Evolutionary conservation across 2,888 invertebrate genomes (phyloP).

Genomic region (Rhingia rostrata): DNA sequence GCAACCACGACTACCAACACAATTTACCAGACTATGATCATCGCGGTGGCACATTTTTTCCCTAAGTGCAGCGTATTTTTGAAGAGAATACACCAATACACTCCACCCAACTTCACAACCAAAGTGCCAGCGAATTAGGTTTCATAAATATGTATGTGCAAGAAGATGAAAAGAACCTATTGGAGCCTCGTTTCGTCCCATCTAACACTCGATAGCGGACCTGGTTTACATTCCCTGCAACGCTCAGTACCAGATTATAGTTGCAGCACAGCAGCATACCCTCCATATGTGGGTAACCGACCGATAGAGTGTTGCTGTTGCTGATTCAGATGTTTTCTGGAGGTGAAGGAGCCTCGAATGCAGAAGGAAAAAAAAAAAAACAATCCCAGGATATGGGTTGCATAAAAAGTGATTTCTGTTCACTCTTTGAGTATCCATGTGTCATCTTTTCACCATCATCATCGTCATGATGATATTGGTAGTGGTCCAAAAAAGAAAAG

Average conservation of each 20-base stretch:
- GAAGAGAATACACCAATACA: constrained; percentile 41
- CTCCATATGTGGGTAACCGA: constrained; percentile 63
- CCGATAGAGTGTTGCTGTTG: constrained; percentile 58
- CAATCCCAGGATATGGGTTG: constrained; percentile 58
- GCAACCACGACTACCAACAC: constrained; percentile 19
- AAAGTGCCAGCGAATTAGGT: constrained; percentile 64
- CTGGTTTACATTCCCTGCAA: constrained; percentile 65
- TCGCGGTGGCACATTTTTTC: constrained; percentile 55
- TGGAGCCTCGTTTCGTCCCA: constrained; percentile 3
- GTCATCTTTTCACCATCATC: constrained; percentile 62
- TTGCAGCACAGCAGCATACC: constrained; percentile 15
- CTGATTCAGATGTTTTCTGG: constrained; percentile 56
- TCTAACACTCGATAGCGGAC: constrained; percentile 55
- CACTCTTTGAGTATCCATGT: constrained; percentile 34
- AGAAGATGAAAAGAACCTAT: constrained; percentile 54
- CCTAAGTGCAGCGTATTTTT: constrained; percentile 49
- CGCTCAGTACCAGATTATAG: constrained; percentile 16
- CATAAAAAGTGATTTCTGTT: constrained; percentile 20
- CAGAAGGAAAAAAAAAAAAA: constrained; percentile 33
- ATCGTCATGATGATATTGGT: constrained; percentile 1
- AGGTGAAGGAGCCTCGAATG: background rate
- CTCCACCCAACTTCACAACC: constrained; percentile 8
- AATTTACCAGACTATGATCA: constrained; percentile 35
- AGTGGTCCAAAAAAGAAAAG: constrained; percentile 24
- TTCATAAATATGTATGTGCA: constrained; percentile 71